Conservation (phyloP, 2,797 vertebrate species). For the Schizopygopsis malacanthus region DNA sequence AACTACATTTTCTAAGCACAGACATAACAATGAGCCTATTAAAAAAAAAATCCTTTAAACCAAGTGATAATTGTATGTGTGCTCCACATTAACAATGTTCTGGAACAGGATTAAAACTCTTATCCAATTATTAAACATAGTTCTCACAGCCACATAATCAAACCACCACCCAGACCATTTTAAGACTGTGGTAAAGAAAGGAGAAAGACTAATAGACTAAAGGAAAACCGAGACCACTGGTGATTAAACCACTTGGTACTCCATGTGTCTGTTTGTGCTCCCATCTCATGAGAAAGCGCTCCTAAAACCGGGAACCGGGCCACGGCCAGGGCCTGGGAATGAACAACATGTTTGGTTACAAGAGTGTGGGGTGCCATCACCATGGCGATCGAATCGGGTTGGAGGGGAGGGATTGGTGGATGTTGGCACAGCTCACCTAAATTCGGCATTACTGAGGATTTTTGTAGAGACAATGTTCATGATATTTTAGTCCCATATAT, state of each 20-base stretch:
- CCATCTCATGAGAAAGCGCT: slow-evolving; percentile 67
- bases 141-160: too few species aligned
- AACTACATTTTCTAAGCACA: not conserved
- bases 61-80: slow-evolving; percentile 3
- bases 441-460: slow-evolving; percentile 24
- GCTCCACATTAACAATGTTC: not conserved
- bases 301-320: slow-evolving; percentile 74
- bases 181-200: too few species aligned
- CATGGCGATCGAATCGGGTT: slow-evolving; percentile 35
- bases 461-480: not conserved
- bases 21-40: not conserved
- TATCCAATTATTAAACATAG: slow-evolving; percentile 34
- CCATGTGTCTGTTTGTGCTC: slow-evolving; percentile 71
- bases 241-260: slow-evolving; percentile 77
- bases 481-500: not conserved
- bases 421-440: slow-evolving; percentile 28
- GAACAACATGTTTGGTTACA: slow-evolving; percentile 43
- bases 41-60: not conserved
- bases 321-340: slow-evolving; percentile 79
- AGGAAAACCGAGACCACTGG: slow-evolving; percentile 28
- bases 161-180: not conserved
- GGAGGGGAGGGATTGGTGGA: slow-evolving; percentile 3
- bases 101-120: slow-evolving; percentile 7
- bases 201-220: not conserved
- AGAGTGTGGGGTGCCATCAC: slow-evolving; percentile 26